These are phyloP conservation scores for Clistopyga incitator DNA, from an alignment of 2,888 invertebrate genomes.

Conservation along the genomic window DNA sequence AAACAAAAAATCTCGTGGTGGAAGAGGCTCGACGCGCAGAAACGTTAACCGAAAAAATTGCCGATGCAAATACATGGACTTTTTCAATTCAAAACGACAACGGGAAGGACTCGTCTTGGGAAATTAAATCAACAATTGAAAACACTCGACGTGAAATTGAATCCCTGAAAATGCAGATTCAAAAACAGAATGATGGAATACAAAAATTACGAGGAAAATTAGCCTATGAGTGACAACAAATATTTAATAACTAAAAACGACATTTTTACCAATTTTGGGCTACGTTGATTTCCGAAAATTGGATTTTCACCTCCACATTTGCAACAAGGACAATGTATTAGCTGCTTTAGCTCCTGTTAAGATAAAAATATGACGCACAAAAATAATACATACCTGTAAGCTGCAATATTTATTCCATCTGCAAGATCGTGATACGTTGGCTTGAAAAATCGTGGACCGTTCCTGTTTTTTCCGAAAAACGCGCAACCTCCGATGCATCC, in stretches of 20 bases:
- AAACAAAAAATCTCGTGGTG: conserved; percentile 70
- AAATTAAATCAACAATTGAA: conserved; percentile 69
- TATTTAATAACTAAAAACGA: background rate
- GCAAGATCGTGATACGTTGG: conserved; percentile 92
- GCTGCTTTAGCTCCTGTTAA: conserved; percentile 1
- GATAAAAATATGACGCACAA: background rate
- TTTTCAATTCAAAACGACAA: conserved; percentile 63
- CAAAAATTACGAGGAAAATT: conserved; percentile 60
- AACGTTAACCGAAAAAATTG: conserved; percentile 67
- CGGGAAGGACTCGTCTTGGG: conserved; percentile 68
- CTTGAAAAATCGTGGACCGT: conserved; percentile 95
- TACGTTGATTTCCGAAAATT: background rate
- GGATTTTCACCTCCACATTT: too few relatives aligned
- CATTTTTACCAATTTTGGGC: background rate
- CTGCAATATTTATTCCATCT: conserved; percentile 93
- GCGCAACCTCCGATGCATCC: conserved; percentile 98
- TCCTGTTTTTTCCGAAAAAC: conserved; percentile 97
- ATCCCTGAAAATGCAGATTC: conserved; percentile 64
- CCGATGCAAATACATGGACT: conserved; percentile 68
- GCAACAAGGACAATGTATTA: background rate
- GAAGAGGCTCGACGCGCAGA: conserved; percentile 70
- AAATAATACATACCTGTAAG: conserved; percentile 86
- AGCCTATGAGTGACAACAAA: conserved; percentile 41
- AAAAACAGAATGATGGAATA: conserved; percentile 69
- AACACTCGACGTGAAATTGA: conserved; percentile 67